phyloP scores from a whole-genome alignment of 2,113 vertebrate genomes.

The Dipodomys merriami region DNA sequence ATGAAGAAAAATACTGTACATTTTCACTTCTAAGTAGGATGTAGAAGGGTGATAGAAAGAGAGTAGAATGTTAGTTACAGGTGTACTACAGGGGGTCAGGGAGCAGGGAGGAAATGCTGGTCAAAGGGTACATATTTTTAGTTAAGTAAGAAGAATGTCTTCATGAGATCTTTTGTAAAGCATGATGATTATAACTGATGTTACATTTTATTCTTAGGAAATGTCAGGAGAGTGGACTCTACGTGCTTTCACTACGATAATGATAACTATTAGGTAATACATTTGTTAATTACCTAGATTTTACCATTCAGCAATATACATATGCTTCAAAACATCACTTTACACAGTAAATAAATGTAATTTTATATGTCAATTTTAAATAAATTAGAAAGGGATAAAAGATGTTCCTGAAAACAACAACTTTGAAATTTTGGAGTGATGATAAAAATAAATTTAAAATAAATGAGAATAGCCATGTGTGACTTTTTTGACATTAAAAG shows the following conservation, averaged over 20 bases:
- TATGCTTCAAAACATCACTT: not conserved
- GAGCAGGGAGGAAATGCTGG: not conserved
- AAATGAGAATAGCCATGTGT: conserved; percentile 64
- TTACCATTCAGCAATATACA: not conserved
- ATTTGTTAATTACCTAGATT: not conserved
- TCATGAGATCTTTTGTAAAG: not conserved
- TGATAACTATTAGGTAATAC: not conserved
- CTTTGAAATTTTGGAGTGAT: conserved; percentile 24
- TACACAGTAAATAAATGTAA: not conserved
- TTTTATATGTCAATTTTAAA: not conserved
- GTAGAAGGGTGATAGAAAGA: not conserved
- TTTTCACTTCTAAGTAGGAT: too few relatives aligned
- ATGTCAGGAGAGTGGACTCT: not conserved
- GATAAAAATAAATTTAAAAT: conserved; percentile 47
- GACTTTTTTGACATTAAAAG: conserved; percentile 75
- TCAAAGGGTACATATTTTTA: not conserved
- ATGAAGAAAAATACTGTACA: not conserved
- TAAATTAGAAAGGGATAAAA: not conserved
- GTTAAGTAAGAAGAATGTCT: not conserved
- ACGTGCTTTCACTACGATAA: not conserved
- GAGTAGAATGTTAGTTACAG: not conserved
- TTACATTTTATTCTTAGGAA: not conserved
- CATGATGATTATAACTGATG: not conserved
- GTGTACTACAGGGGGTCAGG: too few relatives aligned
- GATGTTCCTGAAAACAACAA: not conserved